Percentiles rank a stretch among this genome's conserved stretches.
These are phyloP conservation scores for Chymomyza fuscimana DNA, from an alignment of 2,888 invertebrate genomes.

Conservation along the genomic window DNA sequence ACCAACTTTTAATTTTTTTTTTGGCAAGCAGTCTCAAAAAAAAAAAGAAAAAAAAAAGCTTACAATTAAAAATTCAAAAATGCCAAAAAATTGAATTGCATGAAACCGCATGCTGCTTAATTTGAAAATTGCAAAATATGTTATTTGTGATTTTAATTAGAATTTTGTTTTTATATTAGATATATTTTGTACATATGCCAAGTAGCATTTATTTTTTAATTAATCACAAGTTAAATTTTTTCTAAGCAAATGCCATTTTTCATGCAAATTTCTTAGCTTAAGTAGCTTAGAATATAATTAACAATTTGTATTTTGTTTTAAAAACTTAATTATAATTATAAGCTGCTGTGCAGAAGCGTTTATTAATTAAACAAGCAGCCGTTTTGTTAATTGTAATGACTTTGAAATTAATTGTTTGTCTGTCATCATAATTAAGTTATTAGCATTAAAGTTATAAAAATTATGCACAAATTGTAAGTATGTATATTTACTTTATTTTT, in stretches of 20 bases:
- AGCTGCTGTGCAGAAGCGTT: background rate
- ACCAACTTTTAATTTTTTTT: conserved; percentile 7
- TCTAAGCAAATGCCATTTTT: background rate
- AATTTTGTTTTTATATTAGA: background rate
- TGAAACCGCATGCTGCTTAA: conserved; percentile 27
- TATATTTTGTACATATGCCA: conserved; percentile 24
- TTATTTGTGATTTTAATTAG: conserved; percentile 25
- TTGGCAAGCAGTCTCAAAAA: conserved; percentile 22
- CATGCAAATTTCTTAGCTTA: background rate
- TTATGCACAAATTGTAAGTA: background rate
- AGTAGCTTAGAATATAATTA: background rate
- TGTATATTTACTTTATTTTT: background rate
- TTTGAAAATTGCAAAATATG: conserved; percentile 29
- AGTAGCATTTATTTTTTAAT: background rate
- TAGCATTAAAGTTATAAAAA: conserved; percentile 1
- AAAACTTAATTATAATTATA: conserved; percentile 28
- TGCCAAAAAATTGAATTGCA: conserved; percentile 34
- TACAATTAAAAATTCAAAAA: conserved; percentile 31
- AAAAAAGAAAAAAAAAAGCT: background rate
- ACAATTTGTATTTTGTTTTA: background rate
- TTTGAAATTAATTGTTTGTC: conserved; percentile 18
- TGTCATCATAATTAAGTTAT: conserved; percentile 30
- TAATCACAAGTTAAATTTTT: background rate
- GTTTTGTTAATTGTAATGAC: conserved; percentile 38
- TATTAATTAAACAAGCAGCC: conserved; percentile 27